phyloP scores from a whole-genome alignment of 2,113 vertebrate genomes.

The Rhodinocichla rosea region DNA sequence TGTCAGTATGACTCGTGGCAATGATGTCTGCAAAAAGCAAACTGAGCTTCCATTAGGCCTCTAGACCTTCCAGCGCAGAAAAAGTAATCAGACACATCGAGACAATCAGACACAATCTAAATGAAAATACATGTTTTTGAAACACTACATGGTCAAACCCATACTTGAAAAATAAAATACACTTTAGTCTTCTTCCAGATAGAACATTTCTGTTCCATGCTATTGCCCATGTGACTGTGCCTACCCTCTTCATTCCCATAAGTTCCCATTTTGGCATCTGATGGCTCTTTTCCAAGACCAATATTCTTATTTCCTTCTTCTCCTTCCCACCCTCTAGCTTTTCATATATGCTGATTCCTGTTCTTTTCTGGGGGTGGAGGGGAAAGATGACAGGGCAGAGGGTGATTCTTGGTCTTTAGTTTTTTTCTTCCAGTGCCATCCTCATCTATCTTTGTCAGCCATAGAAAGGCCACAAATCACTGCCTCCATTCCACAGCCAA shows the following conservation, averaged over 20 bases:
- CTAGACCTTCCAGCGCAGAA: background rate
- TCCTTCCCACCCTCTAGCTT: background rate
- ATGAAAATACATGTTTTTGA: background rate
- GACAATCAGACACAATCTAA: background rate
- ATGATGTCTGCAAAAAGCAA: background rate
- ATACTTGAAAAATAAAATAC: background rate
- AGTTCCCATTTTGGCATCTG: background rate
- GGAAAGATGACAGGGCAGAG: background rate
- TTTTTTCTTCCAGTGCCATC: background rate
- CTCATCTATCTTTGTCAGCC: background rate
- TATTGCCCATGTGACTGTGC: background rate
- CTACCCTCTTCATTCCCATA: background rate
- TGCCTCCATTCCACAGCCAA: background rate
- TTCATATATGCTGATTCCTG: background rate
- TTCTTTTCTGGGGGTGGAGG: background rate
- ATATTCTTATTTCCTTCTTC: background rate
- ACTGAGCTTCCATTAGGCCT: background rate
- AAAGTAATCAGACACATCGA: background rate
- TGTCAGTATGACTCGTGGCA: background rate
- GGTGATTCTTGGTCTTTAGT: background rate
- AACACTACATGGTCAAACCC: background rate
- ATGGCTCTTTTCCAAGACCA: background rate
- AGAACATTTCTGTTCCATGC: background rate
- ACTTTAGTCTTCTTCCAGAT: background rate
- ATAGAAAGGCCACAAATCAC: background rate